Conservation (phyloP, 2,888 invertebrate species). For the Allophyes oxyacanthae region DNA sequence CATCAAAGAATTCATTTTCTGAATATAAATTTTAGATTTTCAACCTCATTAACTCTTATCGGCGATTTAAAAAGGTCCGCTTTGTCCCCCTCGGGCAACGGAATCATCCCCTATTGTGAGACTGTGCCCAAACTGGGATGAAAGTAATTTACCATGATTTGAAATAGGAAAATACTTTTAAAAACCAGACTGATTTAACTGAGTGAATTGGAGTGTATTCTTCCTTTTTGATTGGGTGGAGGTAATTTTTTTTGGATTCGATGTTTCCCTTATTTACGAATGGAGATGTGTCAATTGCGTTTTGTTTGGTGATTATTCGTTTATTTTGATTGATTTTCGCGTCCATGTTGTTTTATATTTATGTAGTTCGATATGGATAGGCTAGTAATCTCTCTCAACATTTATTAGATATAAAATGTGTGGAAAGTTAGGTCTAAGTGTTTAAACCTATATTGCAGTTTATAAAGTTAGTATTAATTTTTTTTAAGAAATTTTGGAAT, state of each 20-base stretch:
- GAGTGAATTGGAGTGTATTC: slow-evolving; percentile 52
- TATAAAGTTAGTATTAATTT: too few relatives aligned
- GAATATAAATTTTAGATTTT: slow-evolving; percentile 84
- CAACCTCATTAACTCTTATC: slow-evolving; percentile 82
- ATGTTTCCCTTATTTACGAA: slow-evolving; percentile 38
- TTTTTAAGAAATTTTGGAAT: too few relatives aligned
- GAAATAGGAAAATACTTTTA: slow-evolving; percentile 69
- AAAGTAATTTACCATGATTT: slow-evolving; percentile 81
- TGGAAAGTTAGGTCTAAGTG: too few relatives aligned
- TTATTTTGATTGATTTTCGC: slow-evolving; percentile 22
- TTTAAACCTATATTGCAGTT: too few relatives aligned
- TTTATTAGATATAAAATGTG: too few relatives aligned
- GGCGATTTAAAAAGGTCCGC: slow-evolving; percentile 76
- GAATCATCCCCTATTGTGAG: slow-evolving; percentile 66
- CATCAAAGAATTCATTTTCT: slow-evolving; percentile 72
- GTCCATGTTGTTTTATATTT: not conserved
- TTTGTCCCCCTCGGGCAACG: slow-evolving; percentile 53
- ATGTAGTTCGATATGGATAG: not conserved
- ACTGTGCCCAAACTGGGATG: slow-evolving; percentile 69
- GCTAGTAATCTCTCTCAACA: not conserved
- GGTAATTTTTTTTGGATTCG: slow-evolving; percentile 54
- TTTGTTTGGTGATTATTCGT: slow-evolving; percentile 29
- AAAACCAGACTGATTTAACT: slow-evolving; percentile 52
- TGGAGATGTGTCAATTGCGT: slow-evolving; percentile 23
- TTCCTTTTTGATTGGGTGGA: slow-evolving; percentile 52